Percentiles rank a stretch among this genome's conserved stretches.
Conservation (phyloP, 2,113 vertebrate genomes). For the Pica pica region DNA sequence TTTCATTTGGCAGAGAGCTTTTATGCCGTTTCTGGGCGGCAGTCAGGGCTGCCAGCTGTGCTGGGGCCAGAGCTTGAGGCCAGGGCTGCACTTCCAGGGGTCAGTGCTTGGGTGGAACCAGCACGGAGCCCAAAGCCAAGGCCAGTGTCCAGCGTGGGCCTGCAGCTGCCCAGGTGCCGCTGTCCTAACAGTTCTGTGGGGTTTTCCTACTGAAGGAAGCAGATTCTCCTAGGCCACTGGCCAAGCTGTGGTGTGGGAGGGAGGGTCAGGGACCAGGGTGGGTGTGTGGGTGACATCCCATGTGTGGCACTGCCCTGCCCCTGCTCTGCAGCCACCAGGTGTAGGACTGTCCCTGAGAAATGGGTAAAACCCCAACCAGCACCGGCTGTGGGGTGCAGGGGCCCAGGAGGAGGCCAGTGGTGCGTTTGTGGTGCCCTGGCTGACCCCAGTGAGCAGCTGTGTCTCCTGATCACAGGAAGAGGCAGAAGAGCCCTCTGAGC, state of each 20-base stretch:
- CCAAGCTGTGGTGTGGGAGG: not conserved
- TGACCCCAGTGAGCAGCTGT: fast-evolving
- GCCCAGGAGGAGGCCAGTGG: fast-evolving
- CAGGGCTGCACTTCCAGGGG: fast-evolving
- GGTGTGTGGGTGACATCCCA: fast-evolving
- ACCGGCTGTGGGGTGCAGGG: not conserved
- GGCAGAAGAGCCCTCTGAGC: not conserved
- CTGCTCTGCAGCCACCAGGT: fast-evolving
- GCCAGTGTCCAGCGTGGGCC: fast-evolving
- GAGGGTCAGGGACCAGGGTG: fast-evolving
- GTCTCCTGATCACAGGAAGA: too few relatives aligned
- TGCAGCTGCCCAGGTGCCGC: not conserved
- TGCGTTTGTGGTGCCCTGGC: fast-evolving
- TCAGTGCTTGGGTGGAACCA: fast-evolving
- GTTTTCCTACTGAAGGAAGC: fast-evolving
- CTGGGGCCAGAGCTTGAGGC: fast-evolving
- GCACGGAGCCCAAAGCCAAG: fast-evolving
- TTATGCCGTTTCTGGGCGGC: fast-evolving
- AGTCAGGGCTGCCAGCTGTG: fast-evolving
- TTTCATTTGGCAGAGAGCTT: fast-evolving
- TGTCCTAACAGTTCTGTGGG: not conserved
- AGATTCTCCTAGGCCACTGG: fast-evolving
- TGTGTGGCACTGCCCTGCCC: fast-evolving
- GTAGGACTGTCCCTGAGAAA: too few relatives aligned
- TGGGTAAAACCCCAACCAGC: too few relatives aligned